phyloP scores from a whole-genome alignment of 2,113 vertebrate genomes.

The Podilymbus podiceps region DNA sequence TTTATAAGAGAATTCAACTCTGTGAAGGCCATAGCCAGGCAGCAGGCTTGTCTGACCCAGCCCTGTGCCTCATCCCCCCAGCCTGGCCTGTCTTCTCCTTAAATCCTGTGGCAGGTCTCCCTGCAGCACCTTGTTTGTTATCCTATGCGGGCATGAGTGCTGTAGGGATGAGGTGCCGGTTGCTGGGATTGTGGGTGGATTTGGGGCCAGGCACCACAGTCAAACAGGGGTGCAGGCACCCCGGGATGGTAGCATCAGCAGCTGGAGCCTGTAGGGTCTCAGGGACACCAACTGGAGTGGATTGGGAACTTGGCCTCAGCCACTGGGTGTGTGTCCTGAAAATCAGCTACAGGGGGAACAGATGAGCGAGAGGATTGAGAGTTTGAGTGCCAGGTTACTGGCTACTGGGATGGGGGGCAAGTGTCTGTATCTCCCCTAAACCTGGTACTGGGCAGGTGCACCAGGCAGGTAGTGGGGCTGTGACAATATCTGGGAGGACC shows the following conservation, averaged over 20 bases:
- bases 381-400: background rate
- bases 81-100: background rate
- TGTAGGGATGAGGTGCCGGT: background rate
- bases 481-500: background rate
- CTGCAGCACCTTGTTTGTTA: background rate
- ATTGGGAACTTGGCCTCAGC: fast-evolving
- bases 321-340: background rate
- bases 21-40: fast-evolving
- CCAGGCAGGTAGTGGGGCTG: fast-evolving
- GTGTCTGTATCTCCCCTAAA: background rate
- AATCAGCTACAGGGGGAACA: fast-evolving
- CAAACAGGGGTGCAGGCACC: background rate
- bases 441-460: background rate
- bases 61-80: too few species aligned
- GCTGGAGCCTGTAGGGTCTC: background rate
- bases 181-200: background rate
- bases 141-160: background rate
- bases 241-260: background rate
- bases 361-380: background rate
- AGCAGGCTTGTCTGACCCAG: background rate
- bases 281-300: fast-evolving
- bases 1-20: fast-evolving
- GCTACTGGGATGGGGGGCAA: background rate
- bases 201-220: background rate
- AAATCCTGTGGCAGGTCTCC: background rate